phyloP scores from a whole-genome alignment of 2,113 vertebrate genomes.

The Myodes glareolus region DNA sequence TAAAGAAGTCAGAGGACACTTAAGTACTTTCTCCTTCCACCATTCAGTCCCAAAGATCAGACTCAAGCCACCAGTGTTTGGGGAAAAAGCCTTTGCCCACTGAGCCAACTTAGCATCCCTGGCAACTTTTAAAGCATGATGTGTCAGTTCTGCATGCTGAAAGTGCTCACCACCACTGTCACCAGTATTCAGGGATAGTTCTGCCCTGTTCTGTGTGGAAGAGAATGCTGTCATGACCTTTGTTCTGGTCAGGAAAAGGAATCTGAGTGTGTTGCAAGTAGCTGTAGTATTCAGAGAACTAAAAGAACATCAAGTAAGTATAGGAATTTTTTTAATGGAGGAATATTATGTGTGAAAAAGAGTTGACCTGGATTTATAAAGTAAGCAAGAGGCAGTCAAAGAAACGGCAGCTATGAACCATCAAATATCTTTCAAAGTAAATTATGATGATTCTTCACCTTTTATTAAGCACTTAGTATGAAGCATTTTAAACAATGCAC shows the following conservation, averaged over 20 bases:
- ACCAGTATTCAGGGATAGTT: too few species aligned
- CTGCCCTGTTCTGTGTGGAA: background rate
- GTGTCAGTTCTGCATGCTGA: rapidly evolving
- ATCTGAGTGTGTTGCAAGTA: background rate
- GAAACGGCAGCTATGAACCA: background rate
- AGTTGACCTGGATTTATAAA: background rate
- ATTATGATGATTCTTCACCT: background rate
- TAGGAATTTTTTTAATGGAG: background rate
- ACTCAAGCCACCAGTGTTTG: background rate
- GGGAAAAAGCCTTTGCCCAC: background rate
- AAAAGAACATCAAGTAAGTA: background rate
- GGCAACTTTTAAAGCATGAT: background rate
- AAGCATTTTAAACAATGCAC: background rate
- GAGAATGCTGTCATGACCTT: background rate
- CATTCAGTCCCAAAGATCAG: background rate
- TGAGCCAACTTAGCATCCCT: background rate
- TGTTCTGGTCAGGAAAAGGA: background rate
- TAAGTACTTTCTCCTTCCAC: background rate
- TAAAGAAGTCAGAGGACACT: background rate
- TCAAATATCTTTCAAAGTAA: background rate
- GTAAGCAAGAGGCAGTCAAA: background rate
- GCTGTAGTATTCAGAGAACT: background rate
- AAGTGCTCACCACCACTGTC: background rate
- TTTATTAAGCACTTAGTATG: background rate
- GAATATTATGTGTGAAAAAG: background rate